phyloP scores from a whole-genome alignment of 2,797 vertebrate genomes.

The Tenualosa thibaudeaui region DNA sequence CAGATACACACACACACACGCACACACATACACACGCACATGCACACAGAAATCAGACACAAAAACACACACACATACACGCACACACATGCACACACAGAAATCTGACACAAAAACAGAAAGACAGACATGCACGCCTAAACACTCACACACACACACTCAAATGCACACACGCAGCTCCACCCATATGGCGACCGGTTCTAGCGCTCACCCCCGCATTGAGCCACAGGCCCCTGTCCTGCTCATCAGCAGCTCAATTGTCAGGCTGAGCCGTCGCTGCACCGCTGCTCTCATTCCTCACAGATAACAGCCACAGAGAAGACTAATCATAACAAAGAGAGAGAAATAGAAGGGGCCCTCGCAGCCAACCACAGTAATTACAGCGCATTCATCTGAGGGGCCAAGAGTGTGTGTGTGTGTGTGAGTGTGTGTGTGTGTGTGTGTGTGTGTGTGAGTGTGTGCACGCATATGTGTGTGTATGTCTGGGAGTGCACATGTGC shows the following conservation, averaged over 20 bases:
- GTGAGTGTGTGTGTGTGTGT: slow-evolving; percentile 30
- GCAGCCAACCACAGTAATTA: slow-evolving; percentile 78
- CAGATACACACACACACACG: too few relatives aligned
- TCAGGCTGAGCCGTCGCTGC: slow-evolving; percentile 62
- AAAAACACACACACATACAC: background rate
- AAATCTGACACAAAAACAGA: background rate
- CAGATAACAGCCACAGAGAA: slow-evolving; percentile 76
- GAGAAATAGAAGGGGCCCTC: slow-evolving; percentile 60
- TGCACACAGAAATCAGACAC: background rate
- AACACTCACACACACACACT: background rate
- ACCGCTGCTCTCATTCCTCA: slow-evolving; percentile 66
- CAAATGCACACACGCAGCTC: background rate
- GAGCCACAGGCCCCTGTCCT: slow-evolving; percentile 54
- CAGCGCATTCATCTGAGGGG: slow-evolving; percentile 74
- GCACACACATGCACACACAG: background rate
- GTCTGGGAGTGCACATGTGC: slow-evolving; percentile 53
- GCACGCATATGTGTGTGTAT: slow-evolving; percentile 25
- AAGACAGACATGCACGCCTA: background rate
- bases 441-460: slow-evolving; percentile 23
- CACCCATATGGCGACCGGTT: slow-evolving; percentile 4
- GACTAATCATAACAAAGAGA: slow-evolving; percentile 69
- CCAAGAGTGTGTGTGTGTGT: slow-evolving; percentile 36
- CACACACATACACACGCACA: background rate
- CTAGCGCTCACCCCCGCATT: slow-evolving; percentile 32
- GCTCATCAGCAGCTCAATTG: slow-evolving; percentile 62